These are phyloP conservation scores for Petaurus breviceps DNA, from an alignment of 2,113 vertebrate genomes.

Conservation along the genomic window DNA sequence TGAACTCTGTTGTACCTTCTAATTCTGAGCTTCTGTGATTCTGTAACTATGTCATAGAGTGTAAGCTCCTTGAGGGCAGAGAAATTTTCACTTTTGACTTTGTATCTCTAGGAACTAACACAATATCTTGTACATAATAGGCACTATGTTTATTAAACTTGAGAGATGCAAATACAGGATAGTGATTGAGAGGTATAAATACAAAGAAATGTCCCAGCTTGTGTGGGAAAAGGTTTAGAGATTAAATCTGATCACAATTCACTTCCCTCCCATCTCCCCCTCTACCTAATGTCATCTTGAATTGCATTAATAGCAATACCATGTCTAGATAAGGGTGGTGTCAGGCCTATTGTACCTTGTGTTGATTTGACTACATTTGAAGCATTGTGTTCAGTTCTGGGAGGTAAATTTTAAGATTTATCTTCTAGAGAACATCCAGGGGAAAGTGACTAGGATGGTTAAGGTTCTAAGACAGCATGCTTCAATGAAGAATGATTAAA, in stretches of 20 bases:
- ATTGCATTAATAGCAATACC: neutral
- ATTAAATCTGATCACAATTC: neutral
- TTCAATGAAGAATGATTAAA: neutral
- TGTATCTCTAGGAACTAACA: neutral
- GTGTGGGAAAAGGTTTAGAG: neutral
- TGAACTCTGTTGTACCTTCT: neutral
- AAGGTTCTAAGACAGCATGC: neutral
- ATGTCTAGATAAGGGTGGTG: neutral
- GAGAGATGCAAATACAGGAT: neutral
- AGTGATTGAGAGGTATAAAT: neutral
- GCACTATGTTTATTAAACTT: neutral
- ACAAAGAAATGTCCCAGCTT: neutral
- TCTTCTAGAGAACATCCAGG: neutral
- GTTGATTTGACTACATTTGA: neutral
- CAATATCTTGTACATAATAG: neutral
- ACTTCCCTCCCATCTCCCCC: neutral
- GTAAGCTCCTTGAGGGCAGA: neutral
- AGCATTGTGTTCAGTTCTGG: neutral
- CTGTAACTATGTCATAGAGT: neutral
- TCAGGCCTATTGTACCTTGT: neutral
- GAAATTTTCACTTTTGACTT: neutral
- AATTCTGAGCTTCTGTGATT: neutral
- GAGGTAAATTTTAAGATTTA: neutral
- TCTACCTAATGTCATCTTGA: neutral
- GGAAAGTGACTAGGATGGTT: neutral